These are phyloP conservation scores for Pristiophorus japonicus DNA, from an alignment of 2,113 vertebrate species.

Conservation along the genomic window DNA sequence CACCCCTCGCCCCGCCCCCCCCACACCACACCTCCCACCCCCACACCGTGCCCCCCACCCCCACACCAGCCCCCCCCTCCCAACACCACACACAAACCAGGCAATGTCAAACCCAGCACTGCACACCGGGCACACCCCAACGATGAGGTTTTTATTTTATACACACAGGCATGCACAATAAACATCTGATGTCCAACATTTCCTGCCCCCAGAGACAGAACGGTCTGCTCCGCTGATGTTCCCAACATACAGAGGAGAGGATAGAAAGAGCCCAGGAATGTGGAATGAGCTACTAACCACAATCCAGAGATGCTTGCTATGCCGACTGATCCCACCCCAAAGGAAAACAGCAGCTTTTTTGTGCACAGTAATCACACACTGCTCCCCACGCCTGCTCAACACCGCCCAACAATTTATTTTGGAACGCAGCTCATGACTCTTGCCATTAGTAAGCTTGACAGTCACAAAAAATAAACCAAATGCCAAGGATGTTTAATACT, in stretches of 20 bases:
- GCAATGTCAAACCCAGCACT: too few relatives aligned
- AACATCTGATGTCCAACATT: background rate
- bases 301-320: background rate
- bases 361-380: background rate
- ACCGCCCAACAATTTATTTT: background rate
- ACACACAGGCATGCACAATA: too few relatives aligned
- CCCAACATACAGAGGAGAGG: background rate
- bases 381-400: background rate
- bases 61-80: too few relatives aligned
- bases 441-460: background rate
- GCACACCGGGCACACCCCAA: background rate
- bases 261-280: background rate
- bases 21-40: too few relatives aligned
- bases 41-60: too few relatives aligned
- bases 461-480: background rate
- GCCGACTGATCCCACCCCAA: background rate
- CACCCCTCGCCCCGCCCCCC: too few relatives aligned
- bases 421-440: background rate
- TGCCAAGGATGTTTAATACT: background rate
- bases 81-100: too few relatives aligned
- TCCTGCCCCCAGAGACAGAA: background rate
- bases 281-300: background rate
- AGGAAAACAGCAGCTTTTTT: background rate
- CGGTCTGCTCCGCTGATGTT: background rate
- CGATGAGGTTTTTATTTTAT: background rate